Base-by-base conservation (phyloP, 2,888 invertebrate species). In the Drosophila mercatorum region DNA sequence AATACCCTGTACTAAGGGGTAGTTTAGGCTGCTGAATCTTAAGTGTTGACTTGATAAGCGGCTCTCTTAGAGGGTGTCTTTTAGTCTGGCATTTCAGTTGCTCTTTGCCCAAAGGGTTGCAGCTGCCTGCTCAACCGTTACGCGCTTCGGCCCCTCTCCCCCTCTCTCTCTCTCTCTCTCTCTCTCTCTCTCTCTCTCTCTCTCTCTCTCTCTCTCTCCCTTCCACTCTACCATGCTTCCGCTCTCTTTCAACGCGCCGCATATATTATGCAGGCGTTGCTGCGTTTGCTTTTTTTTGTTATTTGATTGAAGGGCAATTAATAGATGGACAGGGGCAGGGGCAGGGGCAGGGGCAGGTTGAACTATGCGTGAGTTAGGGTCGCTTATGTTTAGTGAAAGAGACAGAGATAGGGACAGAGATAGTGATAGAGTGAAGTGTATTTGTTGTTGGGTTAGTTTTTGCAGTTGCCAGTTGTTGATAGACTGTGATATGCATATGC, bases 271-370 rank as follows among this genome's bases (percentile, higher is more conserved):
- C 65, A 72, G 58, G 64, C 55, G 72, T 72, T n/a, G 49, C 44
- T 46, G 72, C 56, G 47, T n/a, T 40, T 40, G 53, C 51, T 49
- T 59, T 68, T 70, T 68, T 36, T 34, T 51, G 31, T 41, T 41
- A 38, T 55, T 55, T 55, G 75, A 64, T 77, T 71, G 77, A 75
- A 71, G 63, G 59, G 63, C 62, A 64, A 73, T 78, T 72, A 52
- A 56, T 43, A 40, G 44, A 34, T 49, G 49, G 28, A 12, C 28
- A 47, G 26, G 59, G 53, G 47, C 38, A 46, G 43, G 44, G 41
- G 55, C n/a, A 34, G n/a, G n/a, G n/a, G n/a, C n/a, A n/a, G 46
- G 43, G 22, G 8, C 46, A 17, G 55, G 36, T 2, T 22, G 10
- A 22, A 28, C 47, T 49, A 22, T 60, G 62, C 38, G 58, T 60